phyloP scores from a whole-genome alignment of 2,113 vertebrate genomes.

The Sinosuthora webbiana region DNA sequence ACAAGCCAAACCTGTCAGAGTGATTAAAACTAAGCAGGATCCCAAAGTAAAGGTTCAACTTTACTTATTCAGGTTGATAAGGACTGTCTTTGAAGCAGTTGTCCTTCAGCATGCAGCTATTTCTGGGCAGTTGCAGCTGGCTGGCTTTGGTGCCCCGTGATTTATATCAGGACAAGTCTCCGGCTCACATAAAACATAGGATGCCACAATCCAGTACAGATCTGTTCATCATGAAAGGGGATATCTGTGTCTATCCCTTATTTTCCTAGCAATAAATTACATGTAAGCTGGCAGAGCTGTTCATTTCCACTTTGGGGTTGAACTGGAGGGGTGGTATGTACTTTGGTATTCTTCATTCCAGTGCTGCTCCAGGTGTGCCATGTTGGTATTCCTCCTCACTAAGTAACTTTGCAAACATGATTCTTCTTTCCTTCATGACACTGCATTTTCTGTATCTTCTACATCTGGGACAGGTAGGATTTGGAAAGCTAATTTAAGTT shows the following conservation, averaged over 20 bases:
- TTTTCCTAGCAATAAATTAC: constrained; percentile 12
- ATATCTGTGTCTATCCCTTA: not conserved
- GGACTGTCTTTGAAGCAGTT: constrained; percentile 7
- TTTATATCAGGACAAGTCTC: not conserved
- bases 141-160: not conserved
- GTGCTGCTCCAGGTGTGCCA: not conserved
- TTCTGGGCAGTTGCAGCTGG: not conserved
- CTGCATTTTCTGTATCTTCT: not conserved
- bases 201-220: not conserved
- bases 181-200: constrained; percentile 1
- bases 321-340: not conserved
- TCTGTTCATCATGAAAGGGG: not conserved
- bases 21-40: constrained; percentile 38
- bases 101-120: not conserved
- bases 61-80: constrained; percentile 35
- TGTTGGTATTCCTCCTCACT: not conserved
- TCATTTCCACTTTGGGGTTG: not conserved
- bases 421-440: not conserved
- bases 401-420: not conserved
- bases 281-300: not conserved
- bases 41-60: not conserved
- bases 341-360: not conserved
- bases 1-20: constrained; percentile 12
- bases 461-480: not conserved
- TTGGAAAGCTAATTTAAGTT: not conserved